Conservation (phyloP, 2,113 vertebrate species). For the Pelecanus crispus region DNA sequence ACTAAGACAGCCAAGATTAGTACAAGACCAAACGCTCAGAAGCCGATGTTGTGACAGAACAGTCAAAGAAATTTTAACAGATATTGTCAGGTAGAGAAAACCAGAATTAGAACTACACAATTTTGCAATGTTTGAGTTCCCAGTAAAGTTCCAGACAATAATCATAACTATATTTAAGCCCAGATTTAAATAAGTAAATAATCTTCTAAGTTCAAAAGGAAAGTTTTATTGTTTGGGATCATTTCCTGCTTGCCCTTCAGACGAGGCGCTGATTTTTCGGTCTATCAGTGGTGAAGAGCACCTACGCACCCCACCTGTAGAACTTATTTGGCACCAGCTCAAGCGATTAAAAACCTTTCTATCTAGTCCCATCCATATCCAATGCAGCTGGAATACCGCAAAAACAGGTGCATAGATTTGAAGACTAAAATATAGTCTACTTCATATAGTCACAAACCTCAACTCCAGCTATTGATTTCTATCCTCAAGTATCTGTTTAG, state of each 20-base stretch:
- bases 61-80: background rate
- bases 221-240: background rate
- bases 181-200: background rate
- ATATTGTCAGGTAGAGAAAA: background rate
- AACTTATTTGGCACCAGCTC: background rate
- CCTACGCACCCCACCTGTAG: background rate
- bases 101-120: too few species aligned
- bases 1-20: background rate
- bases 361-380: background rate
- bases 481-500: background rate
- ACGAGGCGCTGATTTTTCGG: background rate
- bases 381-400: background rate
- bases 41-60: background rate
- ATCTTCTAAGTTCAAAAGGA: background rate
- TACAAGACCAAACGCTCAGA: accelerated
- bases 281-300: background rate
- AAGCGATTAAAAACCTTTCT: background rate
- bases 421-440: background rate
- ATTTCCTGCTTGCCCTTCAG: background rate
- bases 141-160: background rate
- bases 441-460: background rate
- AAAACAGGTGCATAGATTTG: background rate
- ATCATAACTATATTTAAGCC: background rate
- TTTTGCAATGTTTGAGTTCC: background rate
- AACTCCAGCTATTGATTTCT: background rate